A percentile compares a stretch with the other conserved stretches of the same genome.
Conservation (phyloP, 1,140 invertebrate species). For the Achroia grisella region DNA sequence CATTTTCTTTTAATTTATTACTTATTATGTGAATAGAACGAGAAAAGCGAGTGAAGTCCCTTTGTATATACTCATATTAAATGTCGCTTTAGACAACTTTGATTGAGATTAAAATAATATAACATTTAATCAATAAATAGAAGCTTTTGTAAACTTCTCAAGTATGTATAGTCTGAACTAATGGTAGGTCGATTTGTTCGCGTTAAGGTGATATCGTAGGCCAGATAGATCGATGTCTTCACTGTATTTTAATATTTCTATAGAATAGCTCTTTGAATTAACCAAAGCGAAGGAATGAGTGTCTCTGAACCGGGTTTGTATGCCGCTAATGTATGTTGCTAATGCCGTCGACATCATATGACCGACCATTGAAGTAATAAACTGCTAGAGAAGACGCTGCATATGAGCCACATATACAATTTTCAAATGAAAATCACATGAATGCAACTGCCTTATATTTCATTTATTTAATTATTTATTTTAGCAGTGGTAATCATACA, state of each 20-base stretch:
- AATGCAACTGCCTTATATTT: too few relatives aligned
- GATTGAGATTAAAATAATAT: conserved; percentile 12
- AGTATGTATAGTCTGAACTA: conserved; percentile 40
- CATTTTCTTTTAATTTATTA: neutral
- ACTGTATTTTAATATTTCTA: conserved; percentile 63
- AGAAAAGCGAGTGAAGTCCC: conserved; percentile 2
- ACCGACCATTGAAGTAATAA: too few relatives aligned
- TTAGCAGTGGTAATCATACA: too few relatives aligned
- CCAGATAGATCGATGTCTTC: conserved; percentile 62
- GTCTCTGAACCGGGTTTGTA: neutral
- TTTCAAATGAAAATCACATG: too few relatives aligned
- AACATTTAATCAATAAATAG: conserved; percentile 19
- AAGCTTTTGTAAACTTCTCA: conserved; percentile 34
- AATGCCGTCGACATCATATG: too few relatives aligned
- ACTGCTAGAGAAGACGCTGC: too few relatives aligned
- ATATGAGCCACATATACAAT: too few relatives aligned
- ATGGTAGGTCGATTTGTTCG: conserved; percentile 27
- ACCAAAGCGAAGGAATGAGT: conserved; percentile 6
- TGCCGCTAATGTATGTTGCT: too few relatives aligned
- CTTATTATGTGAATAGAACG: neutral
- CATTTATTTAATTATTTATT: too few relatives aligned
- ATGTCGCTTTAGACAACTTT: conserved; percentile 31
- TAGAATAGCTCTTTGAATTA: conserved; percentile 30
- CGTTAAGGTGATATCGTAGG: conserved; percentile 47
- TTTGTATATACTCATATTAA: conserved; percentile 52